Evolutionary conservation across 2,797 vertebrate species (phyloP).

Genomic region (Mus minutoides): DNA sequence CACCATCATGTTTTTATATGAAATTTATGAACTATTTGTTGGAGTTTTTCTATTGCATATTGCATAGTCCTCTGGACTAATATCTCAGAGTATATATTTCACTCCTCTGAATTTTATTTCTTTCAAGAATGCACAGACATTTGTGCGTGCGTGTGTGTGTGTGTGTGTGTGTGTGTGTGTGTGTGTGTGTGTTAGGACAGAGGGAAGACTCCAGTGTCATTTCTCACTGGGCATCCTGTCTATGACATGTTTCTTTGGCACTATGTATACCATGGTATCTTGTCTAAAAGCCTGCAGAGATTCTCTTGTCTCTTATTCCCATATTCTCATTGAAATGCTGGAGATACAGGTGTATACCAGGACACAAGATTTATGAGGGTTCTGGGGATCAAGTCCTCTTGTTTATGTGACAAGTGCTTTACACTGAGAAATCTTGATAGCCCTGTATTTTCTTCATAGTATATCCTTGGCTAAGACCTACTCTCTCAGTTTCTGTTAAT

Average conservation of each 20-base stretch:
- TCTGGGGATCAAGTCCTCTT: background rate
- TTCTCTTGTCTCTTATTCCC: background rate
- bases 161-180: background rate
- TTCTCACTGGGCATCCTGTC: background rate
- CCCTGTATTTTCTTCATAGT: background rate
- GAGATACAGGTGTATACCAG: background rate
- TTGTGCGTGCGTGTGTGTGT: background rate
- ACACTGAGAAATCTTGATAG: background rate
- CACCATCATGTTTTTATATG: constrained; percentile 15
- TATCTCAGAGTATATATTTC: background rate
- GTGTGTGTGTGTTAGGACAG: background rate
- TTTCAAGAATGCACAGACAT: background rate
- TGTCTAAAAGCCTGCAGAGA: background rate
- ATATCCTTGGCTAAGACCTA: constrained; percentile 23
- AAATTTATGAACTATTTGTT: constrained; percentile 7
- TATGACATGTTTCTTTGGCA: background rate
- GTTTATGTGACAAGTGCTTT: background rate
- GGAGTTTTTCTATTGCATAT: background rate
- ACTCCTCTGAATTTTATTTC: background rate
- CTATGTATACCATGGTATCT: background rate
- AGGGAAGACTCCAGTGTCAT: background rate
- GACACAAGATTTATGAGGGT: background rate
- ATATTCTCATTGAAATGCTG: background rate
- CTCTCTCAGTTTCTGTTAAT: background rate
- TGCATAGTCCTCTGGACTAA: background rate